Percentiles rank a stretch among this genome's conserved stretches.
Evolutionary conservation across 2,113 vertebrate genomes (phyloP).

Genomic region (Morone chrysops): DNA sequence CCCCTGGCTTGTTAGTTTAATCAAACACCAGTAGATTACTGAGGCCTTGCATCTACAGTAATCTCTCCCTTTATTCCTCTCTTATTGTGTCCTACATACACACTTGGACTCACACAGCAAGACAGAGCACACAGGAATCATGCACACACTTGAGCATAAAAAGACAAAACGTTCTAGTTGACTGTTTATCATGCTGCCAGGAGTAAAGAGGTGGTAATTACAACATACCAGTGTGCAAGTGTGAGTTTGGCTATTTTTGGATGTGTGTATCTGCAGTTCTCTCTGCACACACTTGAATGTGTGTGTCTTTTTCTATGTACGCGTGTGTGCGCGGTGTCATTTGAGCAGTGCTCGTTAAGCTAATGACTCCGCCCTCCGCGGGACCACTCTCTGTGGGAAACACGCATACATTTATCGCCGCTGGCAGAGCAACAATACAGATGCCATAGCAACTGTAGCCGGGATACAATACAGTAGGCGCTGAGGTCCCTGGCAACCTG

Average conservation of each 20-base stretch:
- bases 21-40: conserved; percentile 46
- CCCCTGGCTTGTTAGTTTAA: conserved; percentile 44
- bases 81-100: neutral
- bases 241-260: neutral
- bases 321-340: conserved; percentile 20
- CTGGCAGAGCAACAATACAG: conserved; percentile 61
- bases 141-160: neutral
- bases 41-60: conserved; percentile 17
- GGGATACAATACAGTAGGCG: conserved; percentile 49
- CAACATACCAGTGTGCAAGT: neutral
- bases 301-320: neutral
- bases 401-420: conserved; percentile 58
- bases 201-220: conserved; percentile 48
- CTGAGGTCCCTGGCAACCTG: conserved; percentile 45
- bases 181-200: conserved; percentile 24
- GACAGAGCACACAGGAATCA: neutral
- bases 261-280: neutral
- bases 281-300: neutral
- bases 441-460: conserved; percentile 67
- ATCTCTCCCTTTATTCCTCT: conserved; percentile 6
- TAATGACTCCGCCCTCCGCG: conserved; percentile 65
- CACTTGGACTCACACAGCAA: neutral
- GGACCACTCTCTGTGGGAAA: conserved; percentile 58
- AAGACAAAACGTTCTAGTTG: conserved; percentile 8
- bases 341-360: conserved; percentile 43